Conservation (phyloP, 1,140 invertebrate genomes). For the Brachionus manjavacas region DNA sequence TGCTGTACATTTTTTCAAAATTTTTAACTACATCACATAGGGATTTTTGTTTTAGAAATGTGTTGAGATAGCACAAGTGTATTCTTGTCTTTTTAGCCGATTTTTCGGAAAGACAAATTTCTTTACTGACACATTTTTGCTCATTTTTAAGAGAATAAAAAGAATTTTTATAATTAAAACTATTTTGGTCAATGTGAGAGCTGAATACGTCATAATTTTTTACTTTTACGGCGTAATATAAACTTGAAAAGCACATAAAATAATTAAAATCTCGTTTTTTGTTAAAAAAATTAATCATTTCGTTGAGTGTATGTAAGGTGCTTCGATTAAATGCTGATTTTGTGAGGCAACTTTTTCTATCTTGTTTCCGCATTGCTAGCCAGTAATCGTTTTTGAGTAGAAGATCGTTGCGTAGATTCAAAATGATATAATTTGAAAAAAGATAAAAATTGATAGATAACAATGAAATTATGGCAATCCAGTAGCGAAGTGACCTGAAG, state of each 20-base stretch:
- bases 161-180: background rate
- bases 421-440: background rate
- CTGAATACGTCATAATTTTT: background rate
- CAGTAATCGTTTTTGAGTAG: background rate
- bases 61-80: background rate
- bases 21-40: background rate
- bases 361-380: background rate
- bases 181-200: background rate
- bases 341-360: background rate
- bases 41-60: background rate
- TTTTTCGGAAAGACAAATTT: background rate
- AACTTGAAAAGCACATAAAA: conserved; percentile 25
- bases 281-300: background rate
- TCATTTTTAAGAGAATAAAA: background rate
- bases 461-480: background rate
- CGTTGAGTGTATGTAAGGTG: background rate
- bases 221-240: conserved; percentile 1
- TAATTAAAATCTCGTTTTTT: conserved; percentile 1
- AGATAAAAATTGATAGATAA: background rate
- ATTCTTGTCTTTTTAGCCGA: background rate
- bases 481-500: background rate
- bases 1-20: background rate
- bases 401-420: background rate
- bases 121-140: background rate
- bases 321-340: background rate